Base-by-base conservation (phyloP, 1,140 invertebrate species). In the Amphibalanus amphitrite region DNA sequence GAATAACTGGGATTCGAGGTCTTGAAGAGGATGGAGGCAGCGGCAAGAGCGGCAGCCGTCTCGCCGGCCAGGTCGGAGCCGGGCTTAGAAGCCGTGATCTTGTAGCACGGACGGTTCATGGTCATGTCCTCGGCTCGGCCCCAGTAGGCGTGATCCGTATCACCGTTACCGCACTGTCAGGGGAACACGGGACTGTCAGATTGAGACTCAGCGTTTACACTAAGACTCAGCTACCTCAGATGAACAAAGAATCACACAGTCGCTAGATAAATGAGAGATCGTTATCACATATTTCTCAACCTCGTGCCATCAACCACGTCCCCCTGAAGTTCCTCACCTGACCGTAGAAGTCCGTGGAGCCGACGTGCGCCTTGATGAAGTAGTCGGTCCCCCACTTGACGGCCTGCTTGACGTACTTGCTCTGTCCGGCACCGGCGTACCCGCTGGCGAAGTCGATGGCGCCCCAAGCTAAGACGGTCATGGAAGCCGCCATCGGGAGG, bases 341-440 rank as follows among this genome's bases (percentile, higher is more conserved):
- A 0, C 83, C 85, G 73, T 86, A 86, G 15, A 87, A 78, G 30
- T 82, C 84, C 73, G 81, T 79, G 20, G 81, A 79, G 68, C 79
- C 79, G 20, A 83, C 81, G 77, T 87, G 80, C 82, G 76, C 77
- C 76, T 87, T 87, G 67, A 87, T 80, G 74, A 87, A 83, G 74
- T 86, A 87, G 77, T 88, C 86, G 0, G 83, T 82, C 0, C 83
- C 82, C 86, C 86, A 87, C 78, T 82, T 82, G 25, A 88, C 78
- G 13, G 83, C 81, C 38, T 81, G 64, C 28, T 15, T 4, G 64
- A 64, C 8, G 26, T 64, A 64, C 17, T 28, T 26, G n/a, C 28
- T 71, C 65, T 73, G 71, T 72, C 74, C 74, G 69, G 82, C 79
- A 0, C 75, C 74, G 8, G 74, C 73, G 76, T 86, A 87, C 20